Conservation (phyloP, 1,140 invertebrate species). For the Drosophila tsacasi region DNA sequence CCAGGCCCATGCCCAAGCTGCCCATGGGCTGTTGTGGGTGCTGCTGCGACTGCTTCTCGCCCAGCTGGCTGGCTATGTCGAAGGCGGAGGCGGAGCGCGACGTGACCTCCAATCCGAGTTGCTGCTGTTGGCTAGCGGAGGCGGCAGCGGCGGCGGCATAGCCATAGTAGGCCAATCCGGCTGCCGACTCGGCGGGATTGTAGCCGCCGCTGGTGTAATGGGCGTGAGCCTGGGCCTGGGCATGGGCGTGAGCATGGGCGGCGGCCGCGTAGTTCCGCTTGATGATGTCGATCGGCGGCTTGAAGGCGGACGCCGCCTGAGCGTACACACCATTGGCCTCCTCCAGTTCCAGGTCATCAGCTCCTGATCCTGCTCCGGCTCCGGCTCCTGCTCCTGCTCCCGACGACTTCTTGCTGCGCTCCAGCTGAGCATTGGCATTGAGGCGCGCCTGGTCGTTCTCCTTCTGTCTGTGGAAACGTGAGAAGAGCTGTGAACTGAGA, state of each 20-base stretch:
- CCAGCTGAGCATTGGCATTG: conserved; percentile 51
- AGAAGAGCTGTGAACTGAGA: conserved; percentile 38
- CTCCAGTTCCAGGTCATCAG: conserved; percentile 3
- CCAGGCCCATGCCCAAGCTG: background rate
- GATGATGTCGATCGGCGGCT: conserved; percentile 88
- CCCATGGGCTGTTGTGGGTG: conserved; percentile 6
- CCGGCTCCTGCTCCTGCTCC: conserved; percentile 1
- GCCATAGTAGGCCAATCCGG: conserved; percentile 67
- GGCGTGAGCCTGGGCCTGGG: conserved; percentile 13
- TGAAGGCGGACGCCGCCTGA: conserved; percentile 90
- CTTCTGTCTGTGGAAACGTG: conserved; percentile 83
- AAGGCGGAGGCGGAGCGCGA: conserved; percentile 34
- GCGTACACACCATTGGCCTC: conserved; percentile 86
- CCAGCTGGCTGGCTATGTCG: conserved; percentile 58
- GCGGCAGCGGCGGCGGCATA: conserved; percentile 65
- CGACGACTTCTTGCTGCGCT: conserved; percentile 20
- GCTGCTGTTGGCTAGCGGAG: conserved; percentile 60
- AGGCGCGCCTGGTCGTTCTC: conserved; percentile 83
- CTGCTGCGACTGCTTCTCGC: conserved; percentile 29
- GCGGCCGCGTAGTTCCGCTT: conserved; percentile 85
- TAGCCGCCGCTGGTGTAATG: conserved; percentile 62
- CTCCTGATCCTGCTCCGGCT: background rate
- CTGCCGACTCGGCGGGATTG: conserved; percentile 57
- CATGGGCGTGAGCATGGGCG: conserved; percentile 56
- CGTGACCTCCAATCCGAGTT: conserved; percentile 24